Base-by-base conservation (phyloP, 2,888 invertebrate species). In the Marasmarcha lunaedactyla region DNA sequence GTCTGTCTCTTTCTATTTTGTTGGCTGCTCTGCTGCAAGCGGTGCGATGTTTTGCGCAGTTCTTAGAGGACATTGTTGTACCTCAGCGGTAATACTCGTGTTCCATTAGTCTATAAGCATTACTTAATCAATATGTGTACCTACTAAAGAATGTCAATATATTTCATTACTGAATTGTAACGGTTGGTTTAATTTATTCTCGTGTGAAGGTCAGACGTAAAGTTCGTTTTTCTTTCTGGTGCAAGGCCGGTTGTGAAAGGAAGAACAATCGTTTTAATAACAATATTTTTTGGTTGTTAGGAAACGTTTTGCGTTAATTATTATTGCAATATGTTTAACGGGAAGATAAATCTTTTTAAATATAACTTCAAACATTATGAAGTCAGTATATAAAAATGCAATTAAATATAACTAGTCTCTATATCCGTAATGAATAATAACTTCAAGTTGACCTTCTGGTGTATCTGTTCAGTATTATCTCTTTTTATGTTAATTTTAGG, bases 1-100 rank as follows among this genome's bases (percentile, higher is more conserved):
- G 87, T 46, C 60, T 88, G 39, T 87, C 88, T 13, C 59, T 88
- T 26, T 88, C 88, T 35, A 76, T 88, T 47, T 66, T 88, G 11
- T 71, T 88, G 36, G 88, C 88, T 13, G 88, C 88, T 15, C 58
- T 88, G 52, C 54, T 88, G 26, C 88, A 88, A 63, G 88, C 87
- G 47, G 85, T 88, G 63, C 84, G 86, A 43, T 87, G 87, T 61
- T 84, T 87, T 53, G 86, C 87, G 34, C 86, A 86, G 62, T 84
- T 87, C 55, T 71, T 87, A 50, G 87, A 87, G 54, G 87, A 87
- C 52, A 86, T 83, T 56, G 83, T 83, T 42, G 63, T 81, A 40
- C 83, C 84, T 42, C 84, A 81, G 54, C 64, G 78, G 63, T 66
- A 76, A 62, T 71, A 59, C 57, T 61, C 64, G 54, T 61, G 63